Base-by-base conservation (phyloP, 1,140 invertebrate species). In the Anagrus nilaparvatae region DNA sequence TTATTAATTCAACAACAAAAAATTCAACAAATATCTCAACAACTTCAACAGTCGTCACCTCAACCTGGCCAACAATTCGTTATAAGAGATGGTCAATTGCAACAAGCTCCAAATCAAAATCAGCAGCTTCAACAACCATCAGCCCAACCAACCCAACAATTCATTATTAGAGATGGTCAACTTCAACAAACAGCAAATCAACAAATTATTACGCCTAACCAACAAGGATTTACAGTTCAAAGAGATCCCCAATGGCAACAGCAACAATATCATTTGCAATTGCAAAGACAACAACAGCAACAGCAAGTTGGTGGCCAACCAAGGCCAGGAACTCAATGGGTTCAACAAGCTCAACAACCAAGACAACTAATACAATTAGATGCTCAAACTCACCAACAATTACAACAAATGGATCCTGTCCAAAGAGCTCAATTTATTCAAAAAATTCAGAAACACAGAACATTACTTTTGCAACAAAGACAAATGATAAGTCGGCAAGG, bases 341-440 rank as follows among this genome's bases (percentile, higher is more conserved):
- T 58, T 14, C 69, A 70, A 36, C 71, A 71, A 37, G 62, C 60
- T 4, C 61, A 65, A 32, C 72, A 63, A 3, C 69, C 72, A 14
- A 60, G 75, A 36, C 82, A 85, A 49, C 67, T 79, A 24, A 87
- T 85, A 38, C 83, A 83, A 35, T 60, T 86, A 39, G 84, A 86
- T 55, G 80, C 81, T 5, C 81, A 84, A 47, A 84, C 83, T 4
- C 83, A 87, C 54, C 81, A 83, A n/a, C 82, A 87, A 47, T 59
- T 87, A 19, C 83, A 87, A 53, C 81, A 85, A 40, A 77, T 88
- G 74, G 81, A 84, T 53, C 81, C 82, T 0, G 75, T 81, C 40
- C 82, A 87, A 48, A 69, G 81, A 20, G 79, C 80, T 3, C 72
- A 84, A 53, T 87, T 86, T 51, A 77, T 87, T 0, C 76, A 82